phyloP scores from a whole-genome alignment of 2,113 vertebrate genomes.

The Planiliza haematocheilus region DNA sequence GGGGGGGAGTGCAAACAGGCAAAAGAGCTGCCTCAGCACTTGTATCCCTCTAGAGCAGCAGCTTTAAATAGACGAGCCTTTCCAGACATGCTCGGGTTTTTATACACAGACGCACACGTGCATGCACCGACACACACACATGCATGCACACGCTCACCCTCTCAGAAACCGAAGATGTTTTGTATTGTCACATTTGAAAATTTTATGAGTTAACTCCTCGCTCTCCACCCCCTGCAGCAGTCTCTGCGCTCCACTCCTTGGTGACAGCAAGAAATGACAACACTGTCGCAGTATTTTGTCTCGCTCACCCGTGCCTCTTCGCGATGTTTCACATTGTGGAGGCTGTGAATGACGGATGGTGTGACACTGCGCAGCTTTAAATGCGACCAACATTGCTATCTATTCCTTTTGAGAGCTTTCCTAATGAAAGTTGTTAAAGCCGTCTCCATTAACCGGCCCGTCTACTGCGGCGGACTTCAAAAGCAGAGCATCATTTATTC shows the following conservation, averaged over 20 bases:
- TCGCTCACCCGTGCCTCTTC: slow-evolving; percentile 24
- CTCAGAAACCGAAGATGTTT: slow-evolving; percentile 42
- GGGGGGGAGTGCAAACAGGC: slow-evolving; percentile 38
- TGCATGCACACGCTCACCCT: slow-evolving; percentile 39
- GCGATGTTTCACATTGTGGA: slow-evolving; percentile 30
- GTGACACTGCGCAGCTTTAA: slow-evolving; percentile 46
- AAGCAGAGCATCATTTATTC: slow-evolving; percentile 77
- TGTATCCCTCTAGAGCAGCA: slow-evolving; percentile 45
- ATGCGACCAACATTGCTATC: slow-evolving; percentile 51
- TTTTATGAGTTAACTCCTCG: slow-evolving; percentile 67
- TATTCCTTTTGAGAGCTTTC: slow-evolving; percentile 61
- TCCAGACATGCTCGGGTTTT: slow-evolving; percentile 65
- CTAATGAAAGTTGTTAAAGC: slow-evolving; percentile 70
- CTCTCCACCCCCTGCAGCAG: slow-evolving; percentile 1
- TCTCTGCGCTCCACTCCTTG: slow-evolving; percentile 41
- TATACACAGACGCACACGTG: slow-evolving; percentile 10
- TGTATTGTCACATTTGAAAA: slow-evolving; percentile 73
- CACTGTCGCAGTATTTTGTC: slow-evolving; percentile 55
- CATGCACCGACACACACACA: slow-evolving; percentile 34
- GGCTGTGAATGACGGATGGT: slow-evolving; percentile 61
- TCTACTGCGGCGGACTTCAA: slow-evolving; percentile 60
- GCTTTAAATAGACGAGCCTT: slow-evolving; percentile 71
- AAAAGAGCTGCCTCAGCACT: slow-evolving; percentile 79
- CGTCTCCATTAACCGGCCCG: slow-evolving; percentile 62
- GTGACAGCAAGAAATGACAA: slow-evolving; percentile 43